phyloP scores from a whole-genome alignment of 1,140 invertebrate genomes.

The Dreissena rostriformis region DNA sequence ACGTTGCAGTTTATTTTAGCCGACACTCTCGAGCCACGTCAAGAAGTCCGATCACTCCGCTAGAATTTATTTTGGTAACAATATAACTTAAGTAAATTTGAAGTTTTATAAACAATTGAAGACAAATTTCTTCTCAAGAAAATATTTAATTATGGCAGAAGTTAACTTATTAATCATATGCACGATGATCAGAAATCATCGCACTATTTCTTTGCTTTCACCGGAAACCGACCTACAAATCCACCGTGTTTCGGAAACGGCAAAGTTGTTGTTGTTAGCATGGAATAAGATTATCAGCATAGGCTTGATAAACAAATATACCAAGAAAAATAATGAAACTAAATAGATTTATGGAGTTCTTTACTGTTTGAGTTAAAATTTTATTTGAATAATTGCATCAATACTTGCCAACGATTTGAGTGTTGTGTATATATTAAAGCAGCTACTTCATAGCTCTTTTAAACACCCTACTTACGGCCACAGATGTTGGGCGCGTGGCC shows the following conservation, averaged over 20 bases:
- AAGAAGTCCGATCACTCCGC: constrained; percentile 34
- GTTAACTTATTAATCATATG: not conserved
- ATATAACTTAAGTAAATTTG: not conserved
- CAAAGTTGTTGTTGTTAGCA: not conserved
- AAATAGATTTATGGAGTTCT: no score
- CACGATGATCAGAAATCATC: not conserved
- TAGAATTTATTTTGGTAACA: not conserved
- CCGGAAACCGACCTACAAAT: constrained; percentile 23
- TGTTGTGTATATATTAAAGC: no score
- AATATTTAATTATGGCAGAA: not conserved
- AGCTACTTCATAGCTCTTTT: no score
- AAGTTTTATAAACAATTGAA: not conserved
- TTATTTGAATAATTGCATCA: no score
- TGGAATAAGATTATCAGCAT: not conserved
- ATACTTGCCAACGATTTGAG: no score
- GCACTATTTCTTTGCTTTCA: constrained; percentile 25
- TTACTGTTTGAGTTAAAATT: no score
- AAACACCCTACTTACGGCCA: no score
- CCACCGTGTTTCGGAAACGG: constrained; percentile 49
- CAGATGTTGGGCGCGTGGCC: no score
- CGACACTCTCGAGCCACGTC: constrained; percentile 41
- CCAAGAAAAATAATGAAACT: no score
- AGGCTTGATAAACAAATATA: no score
- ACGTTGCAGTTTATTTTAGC: constrained; percentile 2
- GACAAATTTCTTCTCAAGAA: no score